Conservation (phyloP, 2,888 invertebrate genomes). For the Ichneumoninae sp. region DNA sequence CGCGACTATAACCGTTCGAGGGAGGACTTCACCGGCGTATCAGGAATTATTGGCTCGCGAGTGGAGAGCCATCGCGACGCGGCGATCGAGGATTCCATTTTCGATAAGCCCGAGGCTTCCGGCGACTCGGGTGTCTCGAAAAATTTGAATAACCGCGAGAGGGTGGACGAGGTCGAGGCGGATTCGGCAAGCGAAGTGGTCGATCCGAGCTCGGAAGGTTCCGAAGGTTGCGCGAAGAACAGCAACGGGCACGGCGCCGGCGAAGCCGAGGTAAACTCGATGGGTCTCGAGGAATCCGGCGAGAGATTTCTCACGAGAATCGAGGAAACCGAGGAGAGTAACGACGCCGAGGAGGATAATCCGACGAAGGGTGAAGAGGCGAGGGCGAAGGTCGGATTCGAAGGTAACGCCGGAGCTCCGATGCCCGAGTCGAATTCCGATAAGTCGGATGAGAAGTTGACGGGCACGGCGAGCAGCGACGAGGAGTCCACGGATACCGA, state of each 20-base stretch:
- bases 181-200: conserved; percentile 62
- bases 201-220: background rate
- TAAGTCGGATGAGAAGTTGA: conserved; percentile 51
- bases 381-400: conserved; percentile 25
- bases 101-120: conserved; percentile 39
- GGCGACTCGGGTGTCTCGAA: conserved; percentile 18
- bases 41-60: conserved; percentile 9
- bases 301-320: conserved; percentile 34
- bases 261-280: background rate
- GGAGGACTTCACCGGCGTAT: conserved; percentile 16
- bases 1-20: conserved; percentile 56
- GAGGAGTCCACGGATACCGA: conserved; percentile 27
- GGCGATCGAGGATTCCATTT: conserved; percentile 38
- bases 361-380: conserved; percentile 50
- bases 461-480: conserved; percentile 15
- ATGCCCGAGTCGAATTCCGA: conserved; percentile 59
- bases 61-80: conserved; percentile 14
- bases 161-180: conserved; percentile 63
- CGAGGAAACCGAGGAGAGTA: conserved; percentile 28
- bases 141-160: conserved; percentile 53
- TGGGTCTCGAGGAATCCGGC: background rate
- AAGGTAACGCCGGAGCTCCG: conserved; percentile 24
- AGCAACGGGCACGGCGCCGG: background rate
- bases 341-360: conserved; percentile 25
- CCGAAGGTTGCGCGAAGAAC: background rate